Evolutionary conservation across 2,797 vertebrate species (phyloP).

Genomic region (Sebastolobus altivelis): DNA sequence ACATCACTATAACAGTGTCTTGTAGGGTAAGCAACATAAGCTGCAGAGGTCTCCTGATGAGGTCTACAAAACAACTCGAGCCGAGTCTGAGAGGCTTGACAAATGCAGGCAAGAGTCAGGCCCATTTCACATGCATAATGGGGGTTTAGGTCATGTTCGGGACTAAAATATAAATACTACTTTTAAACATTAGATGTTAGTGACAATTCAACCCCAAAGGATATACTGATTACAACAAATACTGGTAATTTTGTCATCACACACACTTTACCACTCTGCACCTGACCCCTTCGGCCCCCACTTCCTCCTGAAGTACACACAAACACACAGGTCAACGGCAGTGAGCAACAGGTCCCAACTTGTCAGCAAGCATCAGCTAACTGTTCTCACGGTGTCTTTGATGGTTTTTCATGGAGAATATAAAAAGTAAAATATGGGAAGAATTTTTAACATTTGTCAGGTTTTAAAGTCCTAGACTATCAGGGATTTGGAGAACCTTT

Average conservation of each 20-base stretch:
- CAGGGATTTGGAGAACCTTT: not conserved
- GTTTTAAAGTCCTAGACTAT: not conserved
- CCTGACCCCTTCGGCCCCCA: not conserved
- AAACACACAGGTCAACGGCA: conserved; percentile 10
- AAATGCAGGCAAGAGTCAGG: not conserved
- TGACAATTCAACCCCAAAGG: not conserved
- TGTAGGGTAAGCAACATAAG: not conserved
- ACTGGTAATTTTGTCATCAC: not conserved
- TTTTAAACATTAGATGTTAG: not conserved
- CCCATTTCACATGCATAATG: not conserved
- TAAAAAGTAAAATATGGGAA: not conserved
- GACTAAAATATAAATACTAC: not conserved
- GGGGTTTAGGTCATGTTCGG: not conserved
- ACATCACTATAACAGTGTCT: not conserved
- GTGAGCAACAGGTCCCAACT: not conserved
- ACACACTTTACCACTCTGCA: not conserved
- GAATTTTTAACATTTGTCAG: not conserved
- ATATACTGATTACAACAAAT: not conserved
- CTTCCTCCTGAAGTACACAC: not conserved
- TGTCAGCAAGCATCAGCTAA: conserved; percentile 2
- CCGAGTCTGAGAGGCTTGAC: not conserved
- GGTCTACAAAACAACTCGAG: not conserved
- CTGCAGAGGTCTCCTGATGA: not conserved
- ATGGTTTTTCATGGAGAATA: not conserved
- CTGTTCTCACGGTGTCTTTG: not conserved